Conservation (phyloP, 1,140 invertebrate species). For the Heliconius congener region DNA sequence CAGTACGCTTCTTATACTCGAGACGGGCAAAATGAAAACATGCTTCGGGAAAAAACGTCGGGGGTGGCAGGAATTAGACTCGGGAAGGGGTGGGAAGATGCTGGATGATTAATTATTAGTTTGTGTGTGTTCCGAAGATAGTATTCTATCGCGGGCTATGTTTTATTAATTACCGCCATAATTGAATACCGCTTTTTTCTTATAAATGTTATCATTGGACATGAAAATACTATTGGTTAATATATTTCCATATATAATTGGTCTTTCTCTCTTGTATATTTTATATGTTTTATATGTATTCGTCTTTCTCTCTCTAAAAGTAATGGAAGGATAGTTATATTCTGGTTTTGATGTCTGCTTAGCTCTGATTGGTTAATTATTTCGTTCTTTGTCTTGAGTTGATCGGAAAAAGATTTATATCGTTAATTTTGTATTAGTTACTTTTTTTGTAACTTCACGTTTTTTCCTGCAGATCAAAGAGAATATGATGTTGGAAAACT, state of each 20-base stretch:
- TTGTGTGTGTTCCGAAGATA: constrained; percentile 76
- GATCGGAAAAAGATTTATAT: neutral
- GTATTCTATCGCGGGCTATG: constrained; percentile 46
- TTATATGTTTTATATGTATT: neutral
- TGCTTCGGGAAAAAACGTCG: constrained; percentile 65
- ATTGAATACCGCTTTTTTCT: constrained; percentile 33
- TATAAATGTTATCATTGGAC: constrained; percentile 8
- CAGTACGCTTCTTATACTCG: constrained; percentile 58
- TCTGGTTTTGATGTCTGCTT: neutral
- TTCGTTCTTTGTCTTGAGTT: neutral
- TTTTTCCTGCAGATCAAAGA: no score
- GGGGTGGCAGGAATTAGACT: constrained; percentile 71
- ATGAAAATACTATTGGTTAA: neutral
- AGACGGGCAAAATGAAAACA: constrained; percentile 77
- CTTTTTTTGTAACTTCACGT: neutral
- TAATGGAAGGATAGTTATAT: neutral
- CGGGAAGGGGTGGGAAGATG: constrained; percentile 57
- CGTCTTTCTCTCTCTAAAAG: neutral
- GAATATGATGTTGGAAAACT: no score
- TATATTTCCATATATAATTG: no score
- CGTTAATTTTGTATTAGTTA: neutral
- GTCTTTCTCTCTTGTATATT: neutral
- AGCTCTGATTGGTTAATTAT: neutral
- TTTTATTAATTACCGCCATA: constrained; percentile 64
- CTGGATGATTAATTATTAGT: constrained; percentile 78